Conservation (phyloP, 2,888 invertebrate genomes). For the Tenthredo scrophulariae region DNA sequence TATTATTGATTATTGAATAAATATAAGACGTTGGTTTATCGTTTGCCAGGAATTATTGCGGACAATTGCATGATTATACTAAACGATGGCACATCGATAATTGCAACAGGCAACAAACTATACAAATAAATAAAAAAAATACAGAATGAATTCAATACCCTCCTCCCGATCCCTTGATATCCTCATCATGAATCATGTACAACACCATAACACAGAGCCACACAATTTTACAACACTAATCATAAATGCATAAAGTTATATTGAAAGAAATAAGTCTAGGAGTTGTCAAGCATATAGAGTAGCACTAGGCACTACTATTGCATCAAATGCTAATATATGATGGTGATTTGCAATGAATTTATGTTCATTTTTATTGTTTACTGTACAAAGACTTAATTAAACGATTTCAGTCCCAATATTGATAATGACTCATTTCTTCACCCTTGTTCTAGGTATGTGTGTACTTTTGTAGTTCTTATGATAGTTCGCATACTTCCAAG, state of each 20-base stretch:
- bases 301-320: conserved; percentile 71
- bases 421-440: background rate
- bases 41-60: conserved; percentile 61
- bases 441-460: background rate
- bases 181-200: conserved; percentile 63
- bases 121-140: conserved; percentile 58
- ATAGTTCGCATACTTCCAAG: background rate
- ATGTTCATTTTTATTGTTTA: conserved; percentile 75
- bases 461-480: background rate
- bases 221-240: conserved; percentile 69
- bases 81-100: conserved; percentile 61
- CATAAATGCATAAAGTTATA: conserved; percentile 70
- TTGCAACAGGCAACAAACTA: conserved; percentile 56
- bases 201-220: conserved; percentile 60
- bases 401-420: conserved; percentile 72
- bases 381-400: conserved; percentile 76
- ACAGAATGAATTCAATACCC: conserved; percentile 61
- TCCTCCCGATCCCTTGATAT: conserved; percentile 56
- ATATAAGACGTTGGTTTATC: conserved; percentile 64
- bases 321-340: conserved; percentile 75
- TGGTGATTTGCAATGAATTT: conserved; percentile 75
- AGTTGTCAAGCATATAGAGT: conserved; percentile 73
- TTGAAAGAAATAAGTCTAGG: conserved; percentile 70
- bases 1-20: conserved; percentile 68
- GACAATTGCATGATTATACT: conserved; percentile 52